Percentiles rank a stretch among this genome's conserved stretches.
phyloP scores from a whole-genome alignment of 1,140 invertebrate species.

The Zaprionus africanus region DNA sequence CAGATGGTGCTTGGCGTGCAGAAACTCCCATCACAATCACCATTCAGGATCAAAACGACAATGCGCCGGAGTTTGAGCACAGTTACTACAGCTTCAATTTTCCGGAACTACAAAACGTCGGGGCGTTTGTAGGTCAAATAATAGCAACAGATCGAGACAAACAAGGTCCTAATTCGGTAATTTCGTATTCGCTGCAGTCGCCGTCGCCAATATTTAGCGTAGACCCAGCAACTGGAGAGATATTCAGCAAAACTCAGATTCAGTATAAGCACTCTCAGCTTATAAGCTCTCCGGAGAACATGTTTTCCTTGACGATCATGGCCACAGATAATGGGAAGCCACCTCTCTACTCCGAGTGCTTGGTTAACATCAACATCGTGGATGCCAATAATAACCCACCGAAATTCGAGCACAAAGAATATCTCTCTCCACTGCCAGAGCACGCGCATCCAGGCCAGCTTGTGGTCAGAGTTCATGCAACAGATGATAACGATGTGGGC shows the following conservation, averaged over 20 bases:
- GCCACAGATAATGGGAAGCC: conserved; percentile 97
- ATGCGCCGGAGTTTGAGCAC: conserved; percentile 95
- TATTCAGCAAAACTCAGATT: conserved; percentile 93
- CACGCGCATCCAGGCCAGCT: conserved; percentile 89
- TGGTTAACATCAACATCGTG: conserved; percentile 94
- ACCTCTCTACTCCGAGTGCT: conserved; percentile 92
- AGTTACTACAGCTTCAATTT: conserved; percentile 95
- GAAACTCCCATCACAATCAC: conserved; percentile 96
- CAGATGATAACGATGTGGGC: conserved; percentile 91
- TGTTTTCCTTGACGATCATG: conserved; percentile 92
- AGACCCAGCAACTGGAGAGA: conserved; percentile 94
- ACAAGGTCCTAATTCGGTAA: conserved; percentile 96
- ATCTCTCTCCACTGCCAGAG: conserved; percentile 93
- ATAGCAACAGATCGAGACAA: conserved; percentile 95
- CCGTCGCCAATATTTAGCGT: conserved; percentile 96
- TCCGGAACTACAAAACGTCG: conserved; percentile 91
- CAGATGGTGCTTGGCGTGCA: conserved; percentile 94
- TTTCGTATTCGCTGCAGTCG: conserved; percentile 95
- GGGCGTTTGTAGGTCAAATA: conserved; percentile 94
- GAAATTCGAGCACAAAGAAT: conserved; percentile 89
- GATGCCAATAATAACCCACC: conserved; percentile 96
- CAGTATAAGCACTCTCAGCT: conserved; percentile 92
- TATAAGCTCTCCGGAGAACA: conserved; percentile 93
- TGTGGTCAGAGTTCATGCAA: conserved; percentile 90
- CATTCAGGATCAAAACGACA: conserved; percentile 98